Evolutionary conservation across 2,888 invertebrate species (phyloP).

Genomic region (Philereme transversata): DNA sequence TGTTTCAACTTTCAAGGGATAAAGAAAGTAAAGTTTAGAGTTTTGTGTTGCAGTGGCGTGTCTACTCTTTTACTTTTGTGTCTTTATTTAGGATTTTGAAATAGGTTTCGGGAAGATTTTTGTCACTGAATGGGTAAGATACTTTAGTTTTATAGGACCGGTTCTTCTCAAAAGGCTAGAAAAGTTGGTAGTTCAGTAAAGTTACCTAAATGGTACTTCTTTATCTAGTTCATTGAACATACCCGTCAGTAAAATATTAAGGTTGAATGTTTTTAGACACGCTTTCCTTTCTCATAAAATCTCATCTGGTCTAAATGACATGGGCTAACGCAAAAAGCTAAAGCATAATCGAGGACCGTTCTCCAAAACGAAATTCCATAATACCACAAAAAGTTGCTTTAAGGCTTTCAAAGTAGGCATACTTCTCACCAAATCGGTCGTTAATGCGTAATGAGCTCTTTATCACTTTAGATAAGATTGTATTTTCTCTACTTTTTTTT

Average conservation of each 20-base stretch:
- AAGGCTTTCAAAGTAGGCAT: not conserved
- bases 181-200: not conserved
- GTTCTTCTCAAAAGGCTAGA: not conserved
- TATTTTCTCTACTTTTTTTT: not conserved
- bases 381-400: conserved; percentile 24
- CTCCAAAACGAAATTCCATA: conserved; percentile 10
- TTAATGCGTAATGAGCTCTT: not conserved
- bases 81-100: not conserved
- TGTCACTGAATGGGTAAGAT: not conserved
- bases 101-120: not conserved
- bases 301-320: conserved; percentile 17
- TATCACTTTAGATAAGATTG: not conserved
- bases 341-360: conserved; percentile 15
- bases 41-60: conserved; percentile 22
- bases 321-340: conserved; percentile 11
- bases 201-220: not conserved
- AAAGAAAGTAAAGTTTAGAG: conserved; percentile 16
- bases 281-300: conserved; percentile 12
- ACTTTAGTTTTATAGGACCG: not conserved
- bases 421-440: not conserved
- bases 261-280: conserved; percentile 1
- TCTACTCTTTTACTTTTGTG: conserved; percentile 6
- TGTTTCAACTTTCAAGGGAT: conserved; percentile 21
- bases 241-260: conserved; percentile 1
- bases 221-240: not conserved